Conservation (phyloP, 2,113 vertebrate species). For the Rhagologus leucostigma region DNA sequence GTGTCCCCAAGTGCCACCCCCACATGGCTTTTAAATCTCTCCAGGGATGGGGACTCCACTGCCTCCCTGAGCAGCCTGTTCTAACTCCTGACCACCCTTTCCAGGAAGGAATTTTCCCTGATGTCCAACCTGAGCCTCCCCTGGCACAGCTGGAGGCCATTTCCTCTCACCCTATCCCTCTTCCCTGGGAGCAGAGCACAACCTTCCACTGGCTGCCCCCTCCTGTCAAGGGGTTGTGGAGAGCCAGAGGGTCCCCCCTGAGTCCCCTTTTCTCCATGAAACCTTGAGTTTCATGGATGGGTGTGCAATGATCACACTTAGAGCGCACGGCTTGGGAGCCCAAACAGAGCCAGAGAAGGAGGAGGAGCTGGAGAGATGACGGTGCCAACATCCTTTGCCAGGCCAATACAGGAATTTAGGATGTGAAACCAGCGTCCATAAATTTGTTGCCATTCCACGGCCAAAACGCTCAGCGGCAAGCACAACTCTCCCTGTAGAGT, state of each 20-base stretch:
- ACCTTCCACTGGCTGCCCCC: rapidly evolving
- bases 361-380: not conserved
- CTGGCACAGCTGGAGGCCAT: rapidly evolving
- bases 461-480: rapidly evolving
- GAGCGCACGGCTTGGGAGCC: not conserved
- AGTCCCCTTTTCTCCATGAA: not conserved
- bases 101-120: not conserved
- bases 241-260: not conserved
- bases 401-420: not conserved
- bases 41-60: not conserved
- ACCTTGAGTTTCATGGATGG: rapidly evolving
- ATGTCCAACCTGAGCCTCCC: not conserved
- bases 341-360: not conserved
- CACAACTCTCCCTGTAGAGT: not conserved
- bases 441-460: not conserved
- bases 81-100: not conserved
- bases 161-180: not conserved
- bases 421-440: not conserved
- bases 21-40: not conserved
- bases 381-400: not conserved
- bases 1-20: not conserved
- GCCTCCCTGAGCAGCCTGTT: not conserved
- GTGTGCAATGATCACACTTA: rapidly evolving
- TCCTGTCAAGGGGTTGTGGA: not conserved
- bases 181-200: not conserved